Evolutionary conservation across 2,888 invertebrate genomes (phyloP).

Genomic region (Brenthis daphne): DNA sequence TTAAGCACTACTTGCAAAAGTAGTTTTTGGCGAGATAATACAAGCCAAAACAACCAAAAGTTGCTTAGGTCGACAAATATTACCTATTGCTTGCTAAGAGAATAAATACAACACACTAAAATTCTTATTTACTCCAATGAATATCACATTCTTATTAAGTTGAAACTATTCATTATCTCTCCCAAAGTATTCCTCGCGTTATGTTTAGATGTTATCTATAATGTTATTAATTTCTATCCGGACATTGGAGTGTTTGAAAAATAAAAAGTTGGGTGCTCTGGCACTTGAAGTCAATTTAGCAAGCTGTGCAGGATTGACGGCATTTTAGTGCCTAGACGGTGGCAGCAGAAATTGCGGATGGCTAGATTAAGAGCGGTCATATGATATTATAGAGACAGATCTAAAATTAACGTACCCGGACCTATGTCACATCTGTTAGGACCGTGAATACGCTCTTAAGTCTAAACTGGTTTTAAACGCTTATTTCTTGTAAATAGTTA

Average conservation of each 20-base stretch:
- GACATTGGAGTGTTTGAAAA: too few species aligned
- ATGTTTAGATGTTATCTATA: slow-evolving; percentile 1
- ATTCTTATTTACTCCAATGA: slow-evolving; percentile 7
- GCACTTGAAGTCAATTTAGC: neutral
- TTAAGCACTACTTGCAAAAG: too few species aligned
- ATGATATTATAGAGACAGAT: neutral
- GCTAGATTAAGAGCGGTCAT: neutral
- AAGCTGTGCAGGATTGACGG: neutral
- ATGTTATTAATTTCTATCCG: neutral
- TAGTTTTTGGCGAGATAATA: neutral
- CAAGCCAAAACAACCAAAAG: slow-evolving; percentile 3
- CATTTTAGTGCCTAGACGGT: neutral
- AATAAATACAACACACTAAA: slow-evolving; percentile 9
- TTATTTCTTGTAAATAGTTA: slow-evolving; percentile 38
- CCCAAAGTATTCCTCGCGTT: neutral
- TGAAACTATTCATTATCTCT: slow-evolving; percentile 10
- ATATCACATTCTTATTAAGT: slow-evolving; percentile 5
- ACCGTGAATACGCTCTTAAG: slow-evolving; percentile 13
- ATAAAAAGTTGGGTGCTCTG: too few species aligned
- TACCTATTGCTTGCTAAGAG: slow-evolving; percentile 13
- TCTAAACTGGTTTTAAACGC: slow-evolving; percentile 19
- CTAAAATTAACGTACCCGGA: neutral
- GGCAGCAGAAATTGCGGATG: too few species aligned
- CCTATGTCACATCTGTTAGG: neutral
- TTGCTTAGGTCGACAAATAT: slow-evolving; percentile 3